Evolutionary conservation across 2,888 invertebrate species (phyloP), one percentile per base, ranked within the genome.

Genomic region (Erebia aethiops): DNA sequence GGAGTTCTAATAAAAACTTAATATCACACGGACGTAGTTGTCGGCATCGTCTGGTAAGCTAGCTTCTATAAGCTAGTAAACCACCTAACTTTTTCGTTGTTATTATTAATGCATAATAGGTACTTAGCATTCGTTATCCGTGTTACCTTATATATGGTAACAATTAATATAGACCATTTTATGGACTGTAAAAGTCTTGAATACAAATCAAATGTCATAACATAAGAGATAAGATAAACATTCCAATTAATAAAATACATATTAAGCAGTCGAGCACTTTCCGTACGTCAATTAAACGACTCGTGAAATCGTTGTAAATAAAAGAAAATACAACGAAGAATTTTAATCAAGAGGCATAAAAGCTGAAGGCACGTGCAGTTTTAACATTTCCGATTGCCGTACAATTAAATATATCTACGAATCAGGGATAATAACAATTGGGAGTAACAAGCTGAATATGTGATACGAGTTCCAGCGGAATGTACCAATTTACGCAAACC

Each of bases 361-460:
- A 67, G 26, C 46, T 35, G 67, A 67, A 58, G 51, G 67, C 10
- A 67, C 60, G 43, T 60, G 66, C 67, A 67, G 67, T 67, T 67
- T 67, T 41, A 67, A 67, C 66, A 43, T 61, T 66, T 70, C 66
- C 70, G 62, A 70, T 69, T 65, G 51, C 66, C 11, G 41, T 18
- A 64, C 60, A 72, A 62, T 69, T 66, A 66, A 65, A 69, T 65
- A 61, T n/a, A n/a, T n/a, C n/a, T 62, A 66, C 62, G 66, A 66
- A 70, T 64, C 68, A 68, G 65, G 68, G 51, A 61, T 58, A 67
- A 67, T 67, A 67, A 67, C 67, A 49, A 67, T 67, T 58, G 57
- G 49, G 61, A 63, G 66, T 72, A 72, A 72, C 72, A 69, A 67
- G 54, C 70, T 26, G 57, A 18, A 63, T 72, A 72, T 72, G 18